These are phyloP conservation scores for Gymnothorax javanicus DNA, from an alignment of 2,797 vertebrate genomes.

Conservation along the genomic window DNA sequence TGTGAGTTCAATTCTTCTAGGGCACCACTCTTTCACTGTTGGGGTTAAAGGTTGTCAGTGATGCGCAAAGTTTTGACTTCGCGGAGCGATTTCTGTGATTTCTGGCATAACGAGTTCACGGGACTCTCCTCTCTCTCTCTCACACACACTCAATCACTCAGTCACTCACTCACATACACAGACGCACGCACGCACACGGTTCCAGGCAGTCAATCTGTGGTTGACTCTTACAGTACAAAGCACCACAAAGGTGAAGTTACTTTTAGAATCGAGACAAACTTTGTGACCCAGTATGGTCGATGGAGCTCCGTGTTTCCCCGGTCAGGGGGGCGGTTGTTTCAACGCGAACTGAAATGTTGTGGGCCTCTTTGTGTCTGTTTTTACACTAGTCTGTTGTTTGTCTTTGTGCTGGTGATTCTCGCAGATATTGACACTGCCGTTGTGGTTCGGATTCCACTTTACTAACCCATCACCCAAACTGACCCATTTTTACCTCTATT, in stretches of 20 bases:
- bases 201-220: background rate
- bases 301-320: background rate
- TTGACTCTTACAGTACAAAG: background rate
- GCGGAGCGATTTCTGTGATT: too few relatives aligned
- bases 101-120: too few relatives aligned
- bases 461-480: conserved; percentile 44
- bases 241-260: background rate
- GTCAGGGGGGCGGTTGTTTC: background rate
- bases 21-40: background rate
- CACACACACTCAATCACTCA: background rate
- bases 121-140: background rate
- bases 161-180: background rate
- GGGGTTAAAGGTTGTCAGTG: background rate
- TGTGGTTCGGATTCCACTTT: conserved; percentile 24
- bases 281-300: background rate
- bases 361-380: background rate
- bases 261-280: background rate
- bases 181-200: background rate
- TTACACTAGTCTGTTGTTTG: background rate
- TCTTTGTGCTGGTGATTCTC: background rate
- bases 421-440: background rate
- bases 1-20: background rate
- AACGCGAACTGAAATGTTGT: too few relatives aligned
- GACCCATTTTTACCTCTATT: conserved; percentile 70
- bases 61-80: background rate